Evolutionary conservation across 2,113 vertebrate species (phyloP), one percentile per base, ranked within the genome.

Genomic region (Panthera leo): DNA sequence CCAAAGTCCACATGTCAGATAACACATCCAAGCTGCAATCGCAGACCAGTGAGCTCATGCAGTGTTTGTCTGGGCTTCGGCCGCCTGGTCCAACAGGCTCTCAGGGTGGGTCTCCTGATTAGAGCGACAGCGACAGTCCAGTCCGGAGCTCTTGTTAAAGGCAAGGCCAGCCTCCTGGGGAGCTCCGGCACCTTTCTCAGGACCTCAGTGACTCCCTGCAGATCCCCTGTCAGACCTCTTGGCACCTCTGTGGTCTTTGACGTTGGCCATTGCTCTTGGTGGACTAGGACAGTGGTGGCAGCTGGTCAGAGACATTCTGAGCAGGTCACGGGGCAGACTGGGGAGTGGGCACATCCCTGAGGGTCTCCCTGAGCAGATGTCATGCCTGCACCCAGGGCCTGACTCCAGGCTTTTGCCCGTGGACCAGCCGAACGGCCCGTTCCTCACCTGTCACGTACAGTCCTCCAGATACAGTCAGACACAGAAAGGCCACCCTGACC

Each of bases 1-100:
- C 87, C 94, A 84, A 97, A 95, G 71, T 83, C 84, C 36, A 42
- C 70, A 89, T 87, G 91, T 70, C 55, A 92, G 96, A 75, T 1
- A 76, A 58, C 83, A 92, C 65, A 21, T 90, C 87, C 18, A 16
- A 65, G 68, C 87, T 5, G 0, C 51, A 21, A 67, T 42, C 75
- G 67, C 63, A 79, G 89, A 78, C 2, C 76, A 18, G 84, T 4
- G 89, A 97, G 75, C 85, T 97, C 85, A 87, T 0, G 0, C 12
- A 5, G 0, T 89, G 91, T 97, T 98, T 97, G 83, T 94, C 90
- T 98, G 98, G 97, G 96, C 96, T 85, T 36, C 4, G 25, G 58
- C n/a, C 3, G 8, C 88, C 25, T n/a, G 31, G 89, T 39, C 25
- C 4, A 25, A 58, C 84, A 78, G 86, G 75, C 8, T 34, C 45